Base-by-base conservation (phyloP, 2,113 vertebrate species). In the Stomatorhinus ivindoensis region DNA sequence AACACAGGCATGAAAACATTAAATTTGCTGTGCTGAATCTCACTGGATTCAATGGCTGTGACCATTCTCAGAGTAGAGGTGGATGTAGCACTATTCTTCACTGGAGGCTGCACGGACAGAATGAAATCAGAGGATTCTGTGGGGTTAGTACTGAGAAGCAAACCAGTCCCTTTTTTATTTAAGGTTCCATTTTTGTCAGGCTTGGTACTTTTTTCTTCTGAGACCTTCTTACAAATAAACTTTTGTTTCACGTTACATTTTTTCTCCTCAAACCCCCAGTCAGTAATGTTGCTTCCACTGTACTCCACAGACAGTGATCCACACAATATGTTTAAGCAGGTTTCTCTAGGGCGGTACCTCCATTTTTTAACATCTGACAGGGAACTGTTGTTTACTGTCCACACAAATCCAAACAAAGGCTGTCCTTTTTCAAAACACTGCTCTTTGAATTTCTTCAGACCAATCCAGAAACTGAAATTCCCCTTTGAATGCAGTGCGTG, bases 361-460 rank as follows among this genome's bases (percentile, higher is more conserved):
- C 96, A 96, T 4, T 1, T 50, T 24, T 0, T 90, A 76, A 89
- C 87, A 1, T 91, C 5, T 0, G 91, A 83, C 0, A 91, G 42
- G 5, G 91, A 48, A 1, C 92, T 88, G 47, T 90, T 86, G 8
- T 92, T 91, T 19, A 88, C 87, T 0, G 58, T 88, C 96, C 96
- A 97, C 48, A n/a, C 58, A 82, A 95, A 96, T 1, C 96, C 96
- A 53, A 89, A 92, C 11, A 96, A 92, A 0, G 92, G 92, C 19
- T 76, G 27, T 0, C 46, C 0, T 0, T 19, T 2, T 0, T 76
- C 4, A 5, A 91, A 84, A 15, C 96, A 96, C 0, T 35, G 0
- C 0, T n/a, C 3, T 24, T 76, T 92, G 0, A 19, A 0, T 88
- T 88, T 95, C 88, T 44, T 92, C 44, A 96, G 92, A 3, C 96